Evolutionary conservation across 2,113 vertebrate species (phyloP).

Genomic region (Puma concolor): DNA sequence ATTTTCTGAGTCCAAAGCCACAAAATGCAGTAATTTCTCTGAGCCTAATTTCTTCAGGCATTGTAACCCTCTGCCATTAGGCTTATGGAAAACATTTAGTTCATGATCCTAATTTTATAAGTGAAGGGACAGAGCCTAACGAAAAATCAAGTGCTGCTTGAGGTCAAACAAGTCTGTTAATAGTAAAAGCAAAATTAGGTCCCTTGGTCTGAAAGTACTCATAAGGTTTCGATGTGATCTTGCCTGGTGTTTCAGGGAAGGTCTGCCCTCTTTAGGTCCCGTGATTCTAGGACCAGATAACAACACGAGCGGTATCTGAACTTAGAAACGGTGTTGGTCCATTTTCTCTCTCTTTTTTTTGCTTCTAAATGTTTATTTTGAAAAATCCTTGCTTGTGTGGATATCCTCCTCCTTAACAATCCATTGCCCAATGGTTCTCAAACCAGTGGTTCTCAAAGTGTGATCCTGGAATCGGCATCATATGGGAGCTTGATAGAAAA

Average conservation of each 20-base stretch:
- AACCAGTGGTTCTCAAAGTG: background rate
- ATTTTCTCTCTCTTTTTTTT: background rate
- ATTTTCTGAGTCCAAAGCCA: constrained; percentile 37
- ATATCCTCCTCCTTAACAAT: background rate
- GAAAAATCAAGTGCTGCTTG: background rate
- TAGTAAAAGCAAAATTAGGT: background rate
- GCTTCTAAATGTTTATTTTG: background rate
- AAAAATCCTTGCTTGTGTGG: background rate
- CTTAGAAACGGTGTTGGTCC: background rate
- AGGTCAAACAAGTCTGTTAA: background rate
- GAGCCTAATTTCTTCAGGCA: background rate
- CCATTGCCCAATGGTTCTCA: background rate
- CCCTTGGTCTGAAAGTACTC: background rate
- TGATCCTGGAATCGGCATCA: background rate
- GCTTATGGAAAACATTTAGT: background rate
- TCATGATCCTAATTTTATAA: background rate
- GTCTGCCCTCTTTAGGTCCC: background rate
- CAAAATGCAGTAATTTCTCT: background rate
- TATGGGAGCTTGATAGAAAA: background rate
- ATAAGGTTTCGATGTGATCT: background rate
- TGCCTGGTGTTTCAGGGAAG: background rate
- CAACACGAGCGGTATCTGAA: background rate
- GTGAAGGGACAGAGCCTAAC: background rate
- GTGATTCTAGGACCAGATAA: background rate
- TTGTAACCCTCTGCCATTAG: background rate